These are phyloP conservation scores for Bungarus multicinctus DNA, from an alignment of 2,113 vertebrate species.

Conservation along the genomic window DNA sequence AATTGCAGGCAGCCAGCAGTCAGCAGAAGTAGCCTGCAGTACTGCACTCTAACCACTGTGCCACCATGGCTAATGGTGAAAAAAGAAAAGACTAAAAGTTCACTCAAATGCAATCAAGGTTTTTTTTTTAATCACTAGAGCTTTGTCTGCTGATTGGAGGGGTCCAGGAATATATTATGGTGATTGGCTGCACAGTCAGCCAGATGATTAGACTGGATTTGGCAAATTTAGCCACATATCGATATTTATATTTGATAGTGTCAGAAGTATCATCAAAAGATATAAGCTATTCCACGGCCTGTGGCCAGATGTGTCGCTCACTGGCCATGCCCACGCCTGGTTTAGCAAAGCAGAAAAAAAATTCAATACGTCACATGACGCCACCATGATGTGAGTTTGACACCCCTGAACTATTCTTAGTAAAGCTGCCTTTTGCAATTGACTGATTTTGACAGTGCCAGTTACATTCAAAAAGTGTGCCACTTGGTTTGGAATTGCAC, in stretches of 20 bases:
- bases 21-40: no score
- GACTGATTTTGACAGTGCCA: neutral
- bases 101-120: neutral
- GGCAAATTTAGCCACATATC: neutral
- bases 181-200: neutral
- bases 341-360: no score
- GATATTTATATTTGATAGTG: neutral
- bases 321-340: no score
- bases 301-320: no score
- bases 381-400: no score
- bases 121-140: neutral
- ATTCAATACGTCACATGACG: no score
- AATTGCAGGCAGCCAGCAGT: no score
- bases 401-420: neutral
- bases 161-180: neutral
- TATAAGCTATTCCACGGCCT: neutral
- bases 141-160: neutral
- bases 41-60: no score
- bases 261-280: neutral
- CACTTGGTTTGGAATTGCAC: neutral
- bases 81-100: neutral
- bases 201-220: neutral
- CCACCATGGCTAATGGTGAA: neutral
- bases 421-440: neutral
- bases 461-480: neutral